Percentiles rank a stretch among this genome's conserved stretches.
phyloP scores from a whole-genome alignment of 1,140 invertebrate species.

The Cherax quadricarinatus region DNA sequence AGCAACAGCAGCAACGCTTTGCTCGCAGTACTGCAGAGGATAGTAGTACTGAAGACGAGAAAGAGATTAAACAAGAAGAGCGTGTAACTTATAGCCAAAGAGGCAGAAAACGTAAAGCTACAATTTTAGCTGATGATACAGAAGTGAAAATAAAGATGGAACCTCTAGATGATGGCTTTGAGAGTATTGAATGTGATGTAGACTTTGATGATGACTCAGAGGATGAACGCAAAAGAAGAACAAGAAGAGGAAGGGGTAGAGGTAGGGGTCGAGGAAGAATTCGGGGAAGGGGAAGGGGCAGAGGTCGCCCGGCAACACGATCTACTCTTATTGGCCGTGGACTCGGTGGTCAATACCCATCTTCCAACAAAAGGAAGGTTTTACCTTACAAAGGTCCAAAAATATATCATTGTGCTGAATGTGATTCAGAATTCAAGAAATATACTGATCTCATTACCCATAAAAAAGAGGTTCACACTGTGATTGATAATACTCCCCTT shows the following conservation, averaged over 20 bases:
- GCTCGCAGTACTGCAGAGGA: slow-evolving; percentile 34
- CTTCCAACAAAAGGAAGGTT: slow-evolving; percentile 64
- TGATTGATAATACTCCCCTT: slow-evolving; percentile 71
- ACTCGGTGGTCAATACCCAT: slow-evolving; percentile 70
- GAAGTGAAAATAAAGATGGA: slow-evolving; percentile 70
- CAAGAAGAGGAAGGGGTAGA: slow-evolving; percentile 61
- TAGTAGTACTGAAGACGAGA: slow-evolving; percentile 64
- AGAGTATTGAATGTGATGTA: slow-evolving; percentile 65
- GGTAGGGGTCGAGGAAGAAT: slow-evolving; percentile 58
- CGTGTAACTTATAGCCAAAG: slow-evolving; percentile 69
- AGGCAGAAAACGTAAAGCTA: slow-evolving; percentile 69
- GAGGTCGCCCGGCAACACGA: slow-evolving; percentile 61
- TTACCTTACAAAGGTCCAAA: slow-evolving; percentile 67
- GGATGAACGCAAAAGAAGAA: slow-evolving; percentile 61
- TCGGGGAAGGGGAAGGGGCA: slow-evolving; percentile 61
- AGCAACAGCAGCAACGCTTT: slow-evolving; percentile 42
- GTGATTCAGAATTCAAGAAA: slow-evolving; percentile 72
- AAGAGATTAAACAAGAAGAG: slow-evolving; percentile 59
- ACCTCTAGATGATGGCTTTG: slow-evolving; percentile 70
- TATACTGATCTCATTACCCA: slow-evolving; percentile 71
- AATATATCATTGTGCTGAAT: slow-evolving; percentile 72
- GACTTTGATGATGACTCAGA: slow-evolving; percentile 69
- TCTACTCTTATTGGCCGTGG: slow-evolving; percentile 72
- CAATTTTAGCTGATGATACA: slow-evolving; percentile 56
- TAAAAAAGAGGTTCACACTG: slow-evolving; percentile 72